Evolutionary conservation across 2,888 invertebrate species (phyloP).

Genomic region (Epinotia ramella): DNA sequence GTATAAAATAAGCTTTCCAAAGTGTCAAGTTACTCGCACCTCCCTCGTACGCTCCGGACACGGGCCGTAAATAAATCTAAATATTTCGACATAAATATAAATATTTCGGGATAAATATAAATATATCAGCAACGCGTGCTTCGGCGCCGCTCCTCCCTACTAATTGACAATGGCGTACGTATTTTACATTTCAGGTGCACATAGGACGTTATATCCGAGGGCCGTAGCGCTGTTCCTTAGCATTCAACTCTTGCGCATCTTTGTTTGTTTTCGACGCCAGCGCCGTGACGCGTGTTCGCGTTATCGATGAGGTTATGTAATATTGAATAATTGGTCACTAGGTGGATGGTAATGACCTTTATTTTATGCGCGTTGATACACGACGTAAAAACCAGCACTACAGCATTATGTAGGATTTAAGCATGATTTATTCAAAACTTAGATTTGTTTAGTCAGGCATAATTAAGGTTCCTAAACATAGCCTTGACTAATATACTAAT

Average conservation of each 20-base stretch:
- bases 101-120: constrained; percentile 48
- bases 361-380: not conserved
- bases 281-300: constrained; percentile 69
- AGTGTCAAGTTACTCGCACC: constrained; percentile 48
- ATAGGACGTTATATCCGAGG: constrained; percentile 12
- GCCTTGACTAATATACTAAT: not conserved
- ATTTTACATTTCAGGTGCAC: constrained; percentile 4
- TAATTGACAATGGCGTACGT: constrained; percentile 15
- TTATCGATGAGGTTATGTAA: constrained; percentile 65
- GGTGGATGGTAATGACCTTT: constrained; percentile 31
- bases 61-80: constrained; percentile 68
- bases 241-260: constrained; percentile 72
- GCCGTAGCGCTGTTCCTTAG: constrained; percentile 58
- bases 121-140: constrained; percentile 75
- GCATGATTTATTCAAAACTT: not conserved
- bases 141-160: constrained; percentile 60
- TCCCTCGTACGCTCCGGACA: constrained; percentile 60
- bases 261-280: constrained; percentile 75
- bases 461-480: not conserved
- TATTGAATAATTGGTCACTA: constrained; percentile 46
- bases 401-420: not conserved
- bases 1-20: constrained; percentile 25
- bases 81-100: constrained; percentile 72
- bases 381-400: too few relatives aligned
- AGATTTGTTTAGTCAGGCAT: not conserved